Base-by-base conservation (phyloP, 2,797 vertebrate genomes). In the Erpetoichthys calabaricus region DNA sequence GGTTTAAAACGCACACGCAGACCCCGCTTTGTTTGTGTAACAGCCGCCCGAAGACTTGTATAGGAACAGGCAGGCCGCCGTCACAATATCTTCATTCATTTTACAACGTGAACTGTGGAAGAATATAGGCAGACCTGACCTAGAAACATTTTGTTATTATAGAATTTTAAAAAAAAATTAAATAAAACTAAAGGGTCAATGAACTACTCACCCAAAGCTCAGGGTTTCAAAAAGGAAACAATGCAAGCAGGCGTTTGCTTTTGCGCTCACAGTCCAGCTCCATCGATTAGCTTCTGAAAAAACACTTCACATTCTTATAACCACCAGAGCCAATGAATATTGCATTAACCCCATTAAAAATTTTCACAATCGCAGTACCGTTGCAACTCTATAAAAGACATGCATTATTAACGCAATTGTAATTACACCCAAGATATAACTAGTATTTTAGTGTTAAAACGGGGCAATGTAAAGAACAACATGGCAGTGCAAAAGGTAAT, bases 291-390 rank as follows among this genome's bases (percentile, higher is more conserved):
- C 75, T 80, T 78, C 75, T 79, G 77, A 69, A 76, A 25, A 77
- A 86, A 76, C 75, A 79, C 78, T 77, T 78, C 75, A 80, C 80
- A 63, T 85, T 88, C 81, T 89, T 89, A 89, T 86, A 89, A 81
- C 78, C 74, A 84, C 80, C 77, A 78, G 74, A 64, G 70, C 68
- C 83, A 80, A 90, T 91, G 85, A 91, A 91, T 89, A 91, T 90
- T 91, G 76, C 83, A 91, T 86, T 82, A 84, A 81, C 64, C 68
- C 64, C 71, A 68, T 73, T 80, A 60, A 55, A 70, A 56, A 59
- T 65, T 67, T 10, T 62, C 58, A 67, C 80, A 72, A 64, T 65
- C 67, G 66, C 59, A 68, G 70, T 66, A 67, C 68, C 59, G 61
- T 60, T 69, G 63, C 68, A 58, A 57, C 68, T 71, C 72, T 64